Percentiles rank a stretch among this genome's conserved stretches.
Evolutionary conservation across 2,888 invertebrate genomes (phyloP).

Genomic region (Erebia aethiops): DNA sequence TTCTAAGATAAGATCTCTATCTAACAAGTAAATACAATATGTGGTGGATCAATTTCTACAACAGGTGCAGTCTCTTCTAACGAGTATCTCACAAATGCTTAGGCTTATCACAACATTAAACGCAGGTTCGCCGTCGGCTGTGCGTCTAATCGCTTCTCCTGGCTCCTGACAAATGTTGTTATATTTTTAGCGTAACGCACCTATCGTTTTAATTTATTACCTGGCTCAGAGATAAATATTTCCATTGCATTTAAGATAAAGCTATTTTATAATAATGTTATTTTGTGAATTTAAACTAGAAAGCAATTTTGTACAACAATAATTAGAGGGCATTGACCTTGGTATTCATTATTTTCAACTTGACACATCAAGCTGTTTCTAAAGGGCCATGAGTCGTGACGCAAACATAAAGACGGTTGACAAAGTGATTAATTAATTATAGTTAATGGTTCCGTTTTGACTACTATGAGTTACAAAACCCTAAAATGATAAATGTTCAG

Average conservation of each 20-base stretch:
- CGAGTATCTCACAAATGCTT: conserved; percentile 17
- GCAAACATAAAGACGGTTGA: too few species aligned
- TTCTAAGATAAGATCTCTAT: too few species aligned
- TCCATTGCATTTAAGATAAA: neutral
- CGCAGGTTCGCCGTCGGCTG: conserved; percentile 51
- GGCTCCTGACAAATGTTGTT: conserved; percentile 48
- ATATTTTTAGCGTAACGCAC: conserved; percentile 32
- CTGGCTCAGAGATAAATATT: neutral
- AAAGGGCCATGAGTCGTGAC: too few species aligned
- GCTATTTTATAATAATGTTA: neutral
- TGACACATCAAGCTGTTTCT: too few species aligned
- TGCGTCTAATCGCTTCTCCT: conserved; percentile 34
- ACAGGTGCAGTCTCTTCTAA: conserved; percentile 15
- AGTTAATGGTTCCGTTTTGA: too few species aligned
- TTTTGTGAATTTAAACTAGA: too few species aligned
- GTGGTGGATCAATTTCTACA: neutral
- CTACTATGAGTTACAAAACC: too few species aligned
- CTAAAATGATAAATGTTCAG: too few species aligned
- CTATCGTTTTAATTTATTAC: conserved; percentile 9
- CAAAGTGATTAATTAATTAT: too few species aligned
- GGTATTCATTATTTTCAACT: too few species aligned
- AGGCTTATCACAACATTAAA: conserved; percentile 48
- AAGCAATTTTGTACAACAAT: too few species aligned
- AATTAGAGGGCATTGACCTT: too few species aligned
- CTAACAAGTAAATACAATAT: neutral